A percentile compares a stretch with the other conserved stretches of the same genome.
Evolutionary conservation across 2,888 invertebrate species (phyloP).

Genomic region (Thera obeliscata): DNA sequence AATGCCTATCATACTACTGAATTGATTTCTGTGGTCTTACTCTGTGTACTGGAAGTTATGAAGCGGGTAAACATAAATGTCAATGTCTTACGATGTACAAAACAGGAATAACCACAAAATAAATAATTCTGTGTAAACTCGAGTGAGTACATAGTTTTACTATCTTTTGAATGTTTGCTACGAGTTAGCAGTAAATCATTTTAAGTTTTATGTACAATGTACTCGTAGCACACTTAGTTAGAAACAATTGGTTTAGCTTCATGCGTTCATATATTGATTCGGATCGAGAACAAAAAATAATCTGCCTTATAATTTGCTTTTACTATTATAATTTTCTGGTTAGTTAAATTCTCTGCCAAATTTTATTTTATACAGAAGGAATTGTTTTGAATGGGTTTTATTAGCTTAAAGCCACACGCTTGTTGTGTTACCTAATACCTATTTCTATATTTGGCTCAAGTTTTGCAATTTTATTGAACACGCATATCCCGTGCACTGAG

Average conservation of each 20-base stretch:
- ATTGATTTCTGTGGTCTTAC: conserved; percentile 10
- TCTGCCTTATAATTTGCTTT: not conserved
- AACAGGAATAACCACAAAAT: not conserved
- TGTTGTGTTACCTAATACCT: conserved; percentile 21
- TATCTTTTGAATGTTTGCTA: conserved; percentile 1
- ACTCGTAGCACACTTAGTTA: not conserved
- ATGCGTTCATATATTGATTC: not conserved
- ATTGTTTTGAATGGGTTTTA: not conserved
- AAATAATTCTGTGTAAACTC: not conserved
- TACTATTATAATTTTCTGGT: not conserved
- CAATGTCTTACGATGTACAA: not conserved
- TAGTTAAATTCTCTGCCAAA: not conserved
- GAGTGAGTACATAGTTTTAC: conserved; percentile 3
- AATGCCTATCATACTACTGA: conserved; percentile 17
- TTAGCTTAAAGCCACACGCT: conserved; percentile 9
- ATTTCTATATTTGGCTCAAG: conserved; percentile 37
- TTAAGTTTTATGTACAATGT: not conserved
- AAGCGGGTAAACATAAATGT: conserved; percentile 2
- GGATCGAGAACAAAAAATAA: not conserved
- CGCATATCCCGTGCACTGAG: conserved; percentile 32
- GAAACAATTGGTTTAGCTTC: not conserved
- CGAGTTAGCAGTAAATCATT: not conserved
- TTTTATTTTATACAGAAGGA: not conserved
- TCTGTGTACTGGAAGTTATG: not conserved
- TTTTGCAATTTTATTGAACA: conserved; percentile 40